Base-by-base conservation (phyloP, 2,888 invertebrate species). In the Cynaeus angustus region DNA sequence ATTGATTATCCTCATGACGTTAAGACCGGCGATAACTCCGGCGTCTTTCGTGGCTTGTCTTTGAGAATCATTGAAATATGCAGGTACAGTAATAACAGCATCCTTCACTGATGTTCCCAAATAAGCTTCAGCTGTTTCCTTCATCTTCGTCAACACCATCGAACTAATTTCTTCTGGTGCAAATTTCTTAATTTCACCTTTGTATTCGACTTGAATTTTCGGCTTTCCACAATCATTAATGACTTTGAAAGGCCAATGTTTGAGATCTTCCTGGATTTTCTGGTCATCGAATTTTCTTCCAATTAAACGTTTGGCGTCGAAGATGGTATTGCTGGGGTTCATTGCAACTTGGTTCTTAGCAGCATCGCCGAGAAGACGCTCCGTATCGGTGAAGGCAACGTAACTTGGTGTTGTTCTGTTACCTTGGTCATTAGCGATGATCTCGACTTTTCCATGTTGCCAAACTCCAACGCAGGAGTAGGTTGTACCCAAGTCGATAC, bases 401-500 rank as follows among this genome's bases (percentile, higher is more conserved):
- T 92, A 92, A 64, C 91, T 91, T 26, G 95, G 95, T 48, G 95
- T 95, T 12, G 94, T 95, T 66, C 95, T 86, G 85, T 95, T 95
- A 72, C 95, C 95, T 82, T 89, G 88, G 83, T 89, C 88, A 83
- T 89, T 89, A 74, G 89, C 88, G 83, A 92, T 92, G 82, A 92
- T 92, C 83, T 92, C 92, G 80, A 92, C 91, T 80, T 91, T 91
- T 64, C 92, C 92, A 77, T 91, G 90, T 80, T 93, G 92, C 89
- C 92, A 94, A n/a, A 94, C 93, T 77, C 93, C 94, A 50, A 94
- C 94, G 81, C 94, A 93, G 33, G 94, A 95, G 84, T 94, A 95
- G 7, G 95, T 95, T 16, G 95, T 95, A 77, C 95, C 95, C 81
- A 95, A 88, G 87, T 94, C 93, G 78, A 94, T 96, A 75, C 93